A percentile compares a stretch with the other conserved stretches of the same genome.
phyloP scores from a whole-genome alignment of 2,113 vertebrate genomes.

The Seriola quinqueradiata region DNA sequence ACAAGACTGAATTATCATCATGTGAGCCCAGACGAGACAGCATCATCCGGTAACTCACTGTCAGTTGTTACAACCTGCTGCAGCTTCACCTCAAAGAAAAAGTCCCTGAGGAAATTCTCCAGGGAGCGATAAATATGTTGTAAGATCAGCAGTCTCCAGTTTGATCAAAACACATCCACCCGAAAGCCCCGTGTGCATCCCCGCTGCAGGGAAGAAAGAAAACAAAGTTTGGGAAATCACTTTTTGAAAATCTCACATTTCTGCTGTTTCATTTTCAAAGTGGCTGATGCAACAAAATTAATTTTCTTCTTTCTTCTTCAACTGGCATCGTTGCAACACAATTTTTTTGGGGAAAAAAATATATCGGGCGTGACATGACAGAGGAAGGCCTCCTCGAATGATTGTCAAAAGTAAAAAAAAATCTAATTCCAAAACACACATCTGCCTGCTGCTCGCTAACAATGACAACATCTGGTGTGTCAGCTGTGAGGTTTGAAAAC shows the following conservation, averaged over 20 bases:
- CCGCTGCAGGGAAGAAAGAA: conserved; percentile 8
- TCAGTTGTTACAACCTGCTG: conserved; percentile 39
- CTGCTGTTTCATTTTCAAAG: conserved; percentile 8
- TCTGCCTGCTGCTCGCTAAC: conserved; percentile 12
- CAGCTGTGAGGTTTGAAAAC: conserved; percentile 22
- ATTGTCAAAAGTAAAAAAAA: conserved; percentile 10
- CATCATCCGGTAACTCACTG: conserved; percentile 16
- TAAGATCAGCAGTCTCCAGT: conserved; percentile 57
- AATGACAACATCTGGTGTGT: conserved; percentile 21
- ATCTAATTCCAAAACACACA: conserved; percentile 12
- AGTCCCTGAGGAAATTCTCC: conserved; percentile 38
- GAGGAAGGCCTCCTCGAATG: background rate
- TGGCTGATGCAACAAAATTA: background rate
- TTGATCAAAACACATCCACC: conserved; percentile 54
- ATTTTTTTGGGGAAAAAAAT: no score
- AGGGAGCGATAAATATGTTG: conserved; percentile 51
- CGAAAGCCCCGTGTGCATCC: conserved; percentile 32
- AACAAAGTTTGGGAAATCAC: conserved; percentile 7
- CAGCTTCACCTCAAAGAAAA: conserved; percentile 41
- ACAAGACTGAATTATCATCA: conserved; percentile 20
- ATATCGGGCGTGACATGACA: no score
- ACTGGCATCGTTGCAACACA: background rate
- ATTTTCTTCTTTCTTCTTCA: background rate
- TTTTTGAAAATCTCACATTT: background rate
- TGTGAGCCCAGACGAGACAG: conserved; percentile 25